Evolutionary conservation across 2,113 vertebrate species (phyloP), one percentile per base, ranked within the genome.

Genomic region (Symphodus melops): DNA sequence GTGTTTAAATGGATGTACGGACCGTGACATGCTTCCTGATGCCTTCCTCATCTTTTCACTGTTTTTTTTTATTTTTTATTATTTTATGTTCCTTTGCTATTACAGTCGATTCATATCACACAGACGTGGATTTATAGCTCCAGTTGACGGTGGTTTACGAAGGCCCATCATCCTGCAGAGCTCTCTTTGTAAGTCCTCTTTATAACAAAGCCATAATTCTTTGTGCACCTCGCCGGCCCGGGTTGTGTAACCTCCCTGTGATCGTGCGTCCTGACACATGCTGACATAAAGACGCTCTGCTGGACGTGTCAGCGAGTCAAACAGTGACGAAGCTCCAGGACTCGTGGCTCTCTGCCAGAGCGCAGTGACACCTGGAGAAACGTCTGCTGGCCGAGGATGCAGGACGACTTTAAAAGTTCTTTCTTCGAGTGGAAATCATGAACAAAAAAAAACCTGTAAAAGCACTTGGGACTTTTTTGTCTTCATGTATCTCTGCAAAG

Each of bases 1-100:
- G 23, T 49, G 19, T 66, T 9, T 89, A 64, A 85, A 51, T 91
- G 92, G 81, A 82, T 89, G 36, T 48, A n/a, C 83, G 79, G 91
- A 65, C 54, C 37, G 64, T 25, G 53, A 61, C 58, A 13, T 48
- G 10, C 16, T 54, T 20, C 69, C 21, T 62, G 2, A 41, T 41
- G 42, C 61, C 64, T 68, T 73, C 61, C 82, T 91, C 87, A 69
- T 60, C 23, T 77, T 56, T 56, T 59, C 19, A 49, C 42, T 51
- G 19, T 63, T 11, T 16, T 20, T 78, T 81, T 56, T 23, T 73
- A 61, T 21, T 14, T 75, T n/a, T n/a, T n/a, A n/a, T n/a, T n/a
- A n/a, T n/a, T n/a, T 28, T 9, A 53, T 42, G 48, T 77, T 61
- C 41, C 41, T 51, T 20, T 51, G 48, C 42, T 44, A 14, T 44